These are phyloP conservation scores for Bubalus kerabau DNA, from an alignment of 2,113 vertebrate genomes.

Conservation along the genomic window DNA sequence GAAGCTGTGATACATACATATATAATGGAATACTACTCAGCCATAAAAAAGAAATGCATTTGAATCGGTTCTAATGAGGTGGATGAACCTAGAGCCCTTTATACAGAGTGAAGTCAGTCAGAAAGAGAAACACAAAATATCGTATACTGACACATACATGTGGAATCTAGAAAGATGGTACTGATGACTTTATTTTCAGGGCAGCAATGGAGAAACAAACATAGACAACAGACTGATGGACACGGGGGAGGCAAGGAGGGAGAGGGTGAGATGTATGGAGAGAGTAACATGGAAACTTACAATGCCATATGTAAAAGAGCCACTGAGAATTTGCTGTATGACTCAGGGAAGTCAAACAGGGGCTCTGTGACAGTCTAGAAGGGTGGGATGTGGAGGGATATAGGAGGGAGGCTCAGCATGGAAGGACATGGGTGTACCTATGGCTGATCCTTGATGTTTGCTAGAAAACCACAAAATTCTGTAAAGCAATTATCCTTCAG, in stretches of 20 bases:
- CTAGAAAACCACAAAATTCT: not conserved
- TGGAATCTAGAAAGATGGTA: not conserved
- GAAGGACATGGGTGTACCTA: not conserved
- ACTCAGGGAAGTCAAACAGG: not conserved
- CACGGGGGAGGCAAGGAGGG: rapidly evolving
- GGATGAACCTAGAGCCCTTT: not conserved
- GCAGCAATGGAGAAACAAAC: not conserved
- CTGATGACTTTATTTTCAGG: not conserved
- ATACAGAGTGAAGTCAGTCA: not conserved
- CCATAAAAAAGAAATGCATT: not conserved
- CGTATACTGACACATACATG: not conserved
- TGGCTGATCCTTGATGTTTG: not conserved
- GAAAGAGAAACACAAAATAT: not conserved
- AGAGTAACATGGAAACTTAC: not conserved
- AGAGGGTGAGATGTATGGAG: not conserved
- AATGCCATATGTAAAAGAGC: not conserved
- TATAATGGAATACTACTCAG: not conserved
- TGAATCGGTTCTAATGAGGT: not conserved
- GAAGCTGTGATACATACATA: not conserved
- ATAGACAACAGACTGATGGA: not conserved
- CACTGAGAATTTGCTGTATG: not conserved
- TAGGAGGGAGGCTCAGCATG: rapidly evolving
- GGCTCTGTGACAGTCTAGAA: not conserved
- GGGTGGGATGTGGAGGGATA: not conserved
- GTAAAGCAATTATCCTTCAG: not conserved